phyloP scores from a whole-genome alignment of 2,888 invertebrate genomes.

The Polydrusus pterygomalis region DNA sequence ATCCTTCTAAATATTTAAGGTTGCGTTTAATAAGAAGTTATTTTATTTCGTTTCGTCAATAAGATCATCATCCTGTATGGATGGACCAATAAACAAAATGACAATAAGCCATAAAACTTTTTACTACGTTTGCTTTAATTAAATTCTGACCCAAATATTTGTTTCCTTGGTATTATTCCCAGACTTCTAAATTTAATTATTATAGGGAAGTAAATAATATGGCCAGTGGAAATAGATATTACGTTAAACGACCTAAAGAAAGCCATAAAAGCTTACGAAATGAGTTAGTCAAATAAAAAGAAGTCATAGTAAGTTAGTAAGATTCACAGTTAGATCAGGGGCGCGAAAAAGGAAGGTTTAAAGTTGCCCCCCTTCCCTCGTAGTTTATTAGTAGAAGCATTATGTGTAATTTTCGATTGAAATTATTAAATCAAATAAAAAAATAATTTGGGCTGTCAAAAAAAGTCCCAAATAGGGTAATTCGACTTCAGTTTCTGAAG shows the following conservation, averaged over 20 bases:
- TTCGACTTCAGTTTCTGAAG: too few species aligned
- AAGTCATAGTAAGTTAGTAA: neutral
- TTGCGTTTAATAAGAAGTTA: too few species aligned
- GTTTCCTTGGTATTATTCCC: constrained; percentile 26
- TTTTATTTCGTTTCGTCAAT: too few species aligned
- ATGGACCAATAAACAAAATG: constrained; percentile 5
- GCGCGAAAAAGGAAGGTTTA: too few species aligned
- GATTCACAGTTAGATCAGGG: too few species aligned
- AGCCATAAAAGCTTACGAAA: constrained; percentile 11
- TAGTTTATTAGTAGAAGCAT: too few species aligned
- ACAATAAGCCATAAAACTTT: constrained; percentile 25
- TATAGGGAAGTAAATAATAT: constrained; percentile 18
- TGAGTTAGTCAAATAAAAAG: constrained; percentile 5
- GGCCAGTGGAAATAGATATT: constrained; percentile 23
- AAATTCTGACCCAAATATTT: constrained; percentile 32
- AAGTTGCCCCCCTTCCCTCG: too few species aligned
- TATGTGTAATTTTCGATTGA: too few species aligned
- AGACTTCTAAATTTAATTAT: constrained; percentile 30
- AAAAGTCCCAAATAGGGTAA: too few species aligned
- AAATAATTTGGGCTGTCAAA: too few species aligned
- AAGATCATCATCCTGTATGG: neutral
- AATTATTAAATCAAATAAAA: too few species aligned
- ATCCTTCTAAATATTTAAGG: too few species aligned
- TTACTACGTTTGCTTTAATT: constrained; percentile 23
- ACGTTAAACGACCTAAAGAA: constrained; percentile 20